Evolutionary conservation across 2,888 invertebrate species (phyloP).

Genomic region (Eristalis arbustorum): DNA sequence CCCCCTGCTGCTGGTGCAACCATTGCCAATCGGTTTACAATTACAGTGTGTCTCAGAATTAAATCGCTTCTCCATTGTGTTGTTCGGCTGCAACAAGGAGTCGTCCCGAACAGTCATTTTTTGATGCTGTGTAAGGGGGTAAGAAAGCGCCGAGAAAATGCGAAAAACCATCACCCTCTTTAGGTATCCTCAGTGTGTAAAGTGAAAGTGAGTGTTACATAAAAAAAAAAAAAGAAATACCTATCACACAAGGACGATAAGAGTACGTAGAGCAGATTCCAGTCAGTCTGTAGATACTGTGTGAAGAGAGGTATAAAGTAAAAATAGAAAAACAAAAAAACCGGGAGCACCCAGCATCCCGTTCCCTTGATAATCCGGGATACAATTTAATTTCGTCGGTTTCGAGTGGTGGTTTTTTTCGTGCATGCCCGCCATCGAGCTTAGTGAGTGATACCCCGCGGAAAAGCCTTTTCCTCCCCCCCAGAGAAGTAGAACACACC

Average conservation of each 20-base stretch:
- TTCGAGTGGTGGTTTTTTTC: neutral
- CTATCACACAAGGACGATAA: constrained; percentile 46
- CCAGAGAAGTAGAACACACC: neutral
- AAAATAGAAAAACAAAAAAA: neutral
- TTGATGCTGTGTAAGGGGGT: constrained; percentile 39
- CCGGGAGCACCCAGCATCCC: neutral
- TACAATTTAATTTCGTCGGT: neutral
- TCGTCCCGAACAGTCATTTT: neutral
- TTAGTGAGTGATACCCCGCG: neutral
- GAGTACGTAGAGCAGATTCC: neutral
- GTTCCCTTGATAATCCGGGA: neutral
- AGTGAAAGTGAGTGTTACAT: constrained; percentile 70
- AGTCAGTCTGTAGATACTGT: neutral
- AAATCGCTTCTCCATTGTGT: constrained; percentile 24
- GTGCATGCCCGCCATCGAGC: neutral
- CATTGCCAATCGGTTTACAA: constrained; percentile 28
- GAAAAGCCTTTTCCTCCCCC: neutral
- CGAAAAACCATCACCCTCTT: constrained; percentile 53
- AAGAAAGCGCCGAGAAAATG: constrained; percentile 57
- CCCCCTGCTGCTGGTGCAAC: too few relatives aligned
- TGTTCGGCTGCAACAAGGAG: neutral
- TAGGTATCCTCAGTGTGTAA: constrained; percentile 47
- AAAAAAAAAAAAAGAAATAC: constrained; percentile 37
- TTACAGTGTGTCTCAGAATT: constrained; percentile 39
- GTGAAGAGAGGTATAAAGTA: neutral